Evolutionary conservation across 2,888 invertebrate species (phyloP), one percentile per base, ranked within the genome.

Genomic region (Tipula vernalis): DNA sequence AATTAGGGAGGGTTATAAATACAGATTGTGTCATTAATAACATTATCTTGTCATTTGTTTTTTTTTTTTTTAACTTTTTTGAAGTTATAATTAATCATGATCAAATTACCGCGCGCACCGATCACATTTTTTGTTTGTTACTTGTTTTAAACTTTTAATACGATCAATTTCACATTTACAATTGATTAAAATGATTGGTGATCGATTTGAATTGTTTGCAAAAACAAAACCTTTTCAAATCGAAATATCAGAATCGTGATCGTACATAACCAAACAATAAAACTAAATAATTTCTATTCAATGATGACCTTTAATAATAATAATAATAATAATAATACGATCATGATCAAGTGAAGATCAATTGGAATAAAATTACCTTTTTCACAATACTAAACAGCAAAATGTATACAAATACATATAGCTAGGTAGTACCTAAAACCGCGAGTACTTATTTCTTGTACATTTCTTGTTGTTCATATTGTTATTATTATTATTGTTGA

Each of bases 1-100:
- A 71, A 71, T 71, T 28, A 71, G 71, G 71, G 71, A 71, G 71
- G 71, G 71, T 71, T 71, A 71, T 71, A 71, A 71, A 18, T 71
- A 71, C 71, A 71, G 71, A 71, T 71, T 71, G 71, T 71, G 71
- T 71, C 71, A 71, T 71, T 71, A 71, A 71, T 71, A 71, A 71
- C 71, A 71, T 71, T 71, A 71, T 71, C 71, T 71, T 71, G 71
- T 71, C 71, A 71, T 71, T 71, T 28, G 28, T 71, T 28, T 28
- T 18, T 71, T 71, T 5, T 57, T 71, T 10, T 18, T 28, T 71
- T 28, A 71, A 28, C 71, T 28, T 71, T n/a, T 51, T 71, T 71
- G 71, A 71, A 28, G 71, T 71, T 71, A 71, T 71, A 71, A 71
- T 71, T 71, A 71, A 71, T 71, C 71, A 71, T 71, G 71, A 71